These are phyloP conservation scores for Lycodopsis pacificus DNA, from an alignment of 2,797 vertebrate genomes.

Conservation along the genomic window DNA sequence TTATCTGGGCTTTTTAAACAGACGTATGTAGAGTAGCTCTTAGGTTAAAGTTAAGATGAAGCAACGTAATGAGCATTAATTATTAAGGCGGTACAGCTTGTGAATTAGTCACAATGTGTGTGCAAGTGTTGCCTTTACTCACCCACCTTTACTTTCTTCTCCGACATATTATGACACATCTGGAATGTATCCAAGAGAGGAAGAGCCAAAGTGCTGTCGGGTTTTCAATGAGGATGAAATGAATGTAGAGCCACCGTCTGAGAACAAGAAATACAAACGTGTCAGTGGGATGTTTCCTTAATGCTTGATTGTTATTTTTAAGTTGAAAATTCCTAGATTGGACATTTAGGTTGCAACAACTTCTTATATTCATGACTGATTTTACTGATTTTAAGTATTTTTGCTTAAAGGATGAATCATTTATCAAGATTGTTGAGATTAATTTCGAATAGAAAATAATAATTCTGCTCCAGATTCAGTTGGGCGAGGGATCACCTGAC, in stretches of 20 bases:
- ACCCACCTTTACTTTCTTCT: neutral
- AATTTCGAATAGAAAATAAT: neutral
- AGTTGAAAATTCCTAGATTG: neutral
- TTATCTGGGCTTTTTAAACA: neutral
- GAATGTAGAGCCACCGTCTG: neutral
- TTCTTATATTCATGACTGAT: no score
- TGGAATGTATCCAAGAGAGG: neutral
- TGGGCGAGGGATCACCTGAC: neutral
- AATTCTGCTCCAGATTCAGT: neutral
- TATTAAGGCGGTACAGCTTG: slow-evolving; percentile 8
- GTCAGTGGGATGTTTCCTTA: neutral
- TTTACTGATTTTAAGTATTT: no score
- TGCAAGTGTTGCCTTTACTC: neutral
- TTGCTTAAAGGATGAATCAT: neutral
- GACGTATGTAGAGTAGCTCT: no score
- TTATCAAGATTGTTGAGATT: neutral
- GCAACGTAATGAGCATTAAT: slow-evolving; percentile 24
- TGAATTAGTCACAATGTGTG: neutral
- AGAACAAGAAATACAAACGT: neutral
- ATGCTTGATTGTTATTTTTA: neutral
- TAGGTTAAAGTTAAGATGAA: neutral
- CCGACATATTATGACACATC: neutral
- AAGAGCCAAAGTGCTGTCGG: neutral
- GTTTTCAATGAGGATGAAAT: neutral
- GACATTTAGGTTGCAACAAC: neutral